These are phyloP conservation scores for Epinephelus malabaricus DNA, from an alignment of 2,797 vertebrate species.

Conservation along the genomic window DNA sequence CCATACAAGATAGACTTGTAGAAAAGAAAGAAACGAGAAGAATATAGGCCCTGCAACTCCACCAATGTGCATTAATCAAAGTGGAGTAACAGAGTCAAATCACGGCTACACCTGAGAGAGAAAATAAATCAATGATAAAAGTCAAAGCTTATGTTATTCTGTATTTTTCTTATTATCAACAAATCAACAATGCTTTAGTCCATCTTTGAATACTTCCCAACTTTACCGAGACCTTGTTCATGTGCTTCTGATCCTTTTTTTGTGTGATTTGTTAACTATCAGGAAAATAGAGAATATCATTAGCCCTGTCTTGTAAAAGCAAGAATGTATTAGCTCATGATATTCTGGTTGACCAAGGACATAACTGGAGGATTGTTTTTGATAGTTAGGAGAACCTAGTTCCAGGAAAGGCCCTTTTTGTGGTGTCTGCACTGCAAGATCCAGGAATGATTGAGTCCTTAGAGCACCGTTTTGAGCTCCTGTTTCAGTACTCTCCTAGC, in stretches of 20 bases:
- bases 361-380: too few species aligned
- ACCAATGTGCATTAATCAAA: conserved; percentile 3
- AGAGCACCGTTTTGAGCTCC: too few species aligned
- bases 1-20: not conserved
- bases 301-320: not conserved
- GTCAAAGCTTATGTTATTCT: not conserved
- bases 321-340: not conserved
- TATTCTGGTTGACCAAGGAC: not conserved
- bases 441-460: too few species aligned
- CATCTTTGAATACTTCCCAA: too few species aligned
- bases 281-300: not conserved
- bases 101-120: not conserved
- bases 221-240: too few species aligned
- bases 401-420: too few species aligned
- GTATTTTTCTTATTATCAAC: not conserved
- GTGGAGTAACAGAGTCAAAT: not conserved
- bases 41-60: not conserved
- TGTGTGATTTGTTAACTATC: not conserved
- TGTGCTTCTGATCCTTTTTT: not conserved
- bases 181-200: not conserved
- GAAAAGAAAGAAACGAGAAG: not conserved
- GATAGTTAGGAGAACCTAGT: too few species aligned
- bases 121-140: not conserved
- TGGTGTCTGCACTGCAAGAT: too few species aligned
- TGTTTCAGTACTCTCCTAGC: too few species aligned